These are phyloP conservation scores for Oreochromis spilurus DNA, from an alignment of 2,113 vertebrate species.

Conservation along the genomic window DNA sequence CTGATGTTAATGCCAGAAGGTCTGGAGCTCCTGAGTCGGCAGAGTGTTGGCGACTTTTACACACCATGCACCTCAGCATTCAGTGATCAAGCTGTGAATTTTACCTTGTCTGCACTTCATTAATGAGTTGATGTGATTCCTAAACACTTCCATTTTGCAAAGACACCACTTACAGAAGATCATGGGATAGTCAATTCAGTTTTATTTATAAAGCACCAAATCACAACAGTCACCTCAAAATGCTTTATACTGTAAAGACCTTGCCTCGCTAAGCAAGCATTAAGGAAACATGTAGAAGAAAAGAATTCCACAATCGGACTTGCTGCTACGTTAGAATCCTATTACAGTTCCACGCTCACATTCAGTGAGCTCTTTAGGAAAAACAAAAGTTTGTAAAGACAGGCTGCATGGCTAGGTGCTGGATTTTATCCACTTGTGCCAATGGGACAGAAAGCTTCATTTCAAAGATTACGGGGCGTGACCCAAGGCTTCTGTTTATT, in stretches of 20 bases:
- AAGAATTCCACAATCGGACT: background rate
- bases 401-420: background rate
- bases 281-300: background rate
- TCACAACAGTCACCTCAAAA: background rate
- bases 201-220: background rate
- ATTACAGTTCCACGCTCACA: rapidly evolving
- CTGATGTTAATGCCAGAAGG: background rate
- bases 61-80: background rate
- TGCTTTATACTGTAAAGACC: background rate
- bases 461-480: background rate
- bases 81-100: background rate
- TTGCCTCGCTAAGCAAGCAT: background rate
- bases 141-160: background rate
- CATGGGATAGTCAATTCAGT: background rate
- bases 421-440: background rate
- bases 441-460: background rate
- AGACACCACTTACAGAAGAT: background rate
- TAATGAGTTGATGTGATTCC: background rate
- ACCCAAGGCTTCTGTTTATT: background rate
- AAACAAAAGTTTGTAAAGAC: background rate
- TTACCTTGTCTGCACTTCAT: background rate
- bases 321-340: background rate
- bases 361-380: background rate
- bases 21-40: background rate
- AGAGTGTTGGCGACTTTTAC: rapidly evolving